Evolutionary conservation across 1,140 invertebrate genomes (phyloP).

Genomic region (Drosophila prosaltans): DNA sequence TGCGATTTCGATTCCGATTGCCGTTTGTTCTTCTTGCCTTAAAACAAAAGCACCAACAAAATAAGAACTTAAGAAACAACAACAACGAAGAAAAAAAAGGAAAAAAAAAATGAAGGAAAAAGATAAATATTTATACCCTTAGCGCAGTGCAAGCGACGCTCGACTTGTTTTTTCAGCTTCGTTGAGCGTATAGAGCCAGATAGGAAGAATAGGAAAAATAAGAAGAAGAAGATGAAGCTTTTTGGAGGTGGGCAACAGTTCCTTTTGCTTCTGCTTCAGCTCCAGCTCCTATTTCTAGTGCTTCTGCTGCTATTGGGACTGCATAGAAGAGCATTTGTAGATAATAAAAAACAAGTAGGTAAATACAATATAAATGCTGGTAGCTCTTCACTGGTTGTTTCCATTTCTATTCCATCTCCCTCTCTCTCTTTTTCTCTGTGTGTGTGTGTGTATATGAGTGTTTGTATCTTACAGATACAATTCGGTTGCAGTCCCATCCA

Average conservation of each 20-base stretch:
- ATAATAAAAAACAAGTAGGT: constrained; percentile 82
- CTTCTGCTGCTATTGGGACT: constrained; percentile 2
- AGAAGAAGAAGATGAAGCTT: constrained; percentile 9
- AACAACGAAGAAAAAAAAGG: constrained; percentile 27
- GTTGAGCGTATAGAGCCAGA: constrained; percentile 72
- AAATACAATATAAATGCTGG: constrained; percentile 82
- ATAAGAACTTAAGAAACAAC: constrained; percentile 27
- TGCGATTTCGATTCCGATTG: constrained; percentile 67
- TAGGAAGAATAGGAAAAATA: constrained; percentile 17
- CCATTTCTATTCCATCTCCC: constrained; percentile 19
- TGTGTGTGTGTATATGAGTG: constrained; percentile 1
- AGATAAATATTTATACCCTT: constrained; percentile 81
- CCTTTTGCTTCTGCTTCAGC: not conserved
- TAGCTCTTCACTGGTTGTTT: constrained; percentile 36
- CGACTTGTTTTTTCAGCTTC: constrained; percentile 82
- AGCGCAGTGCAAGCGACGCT: constrained; percentile 78
- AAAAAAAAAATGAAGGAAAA: constrained; percentile 47
- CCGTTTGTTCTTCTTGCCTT: constrained; percentile 43
- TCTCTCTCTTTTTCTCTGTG: constrained; percentile 5
- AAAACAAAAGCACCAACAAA: constrained; percentile 66
- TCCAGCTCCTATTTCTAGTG: not conserved
- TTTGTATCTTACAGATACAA: constrained; percentile 71
- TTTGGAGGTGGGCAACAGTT: constrained; percentile 16
- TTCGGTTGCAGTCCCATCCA: constrained; percentile 61
- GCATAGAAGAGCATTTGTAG: constrained; percentile 70